Evolutionary conservation across 2,113 vertebrate species (phyloP).

Genomic region (Myotis yumanensis): DNA sequence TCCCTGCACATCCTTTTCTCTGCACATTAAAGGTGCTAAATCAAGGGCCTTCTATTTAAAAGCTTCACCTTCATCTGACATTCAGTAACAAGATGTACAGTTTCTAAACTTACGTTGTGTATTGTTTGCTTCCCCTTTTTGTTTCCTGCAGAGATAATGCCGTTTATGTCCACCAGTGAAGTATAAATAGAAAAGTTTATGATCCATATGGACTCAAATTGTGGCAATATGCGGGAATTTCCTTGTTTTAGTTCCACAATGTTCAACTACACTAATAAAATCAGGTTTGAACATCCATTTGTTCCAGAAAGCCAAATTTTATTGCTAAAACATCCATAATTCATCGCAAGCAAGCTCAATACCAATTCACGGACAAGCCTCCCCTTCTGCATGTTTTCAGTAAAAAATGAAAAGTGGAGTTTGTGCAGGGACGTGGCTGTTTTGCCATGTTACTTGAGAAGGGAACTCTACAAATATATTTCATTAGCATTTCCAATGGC

Average conservation of each 20-base stretch:
- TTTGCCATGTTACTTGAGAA: conserved; percentile 63
- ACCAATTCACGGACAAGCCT: conserved; percentile 68
- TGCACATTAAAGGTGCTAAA: conserved; percentile 84
- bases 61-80: conserved; percentile 85
- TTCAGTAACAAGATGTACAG: conserved; percentile 78
- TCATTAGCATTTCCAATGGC: conserved; percentile 72
- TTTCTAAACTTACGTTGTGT: conserved; percentile 79
- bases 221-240: conserved; percentile 81
- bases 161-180: conserved; percentile 75
- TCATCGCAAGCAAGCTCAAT: conserved; percentile 79
- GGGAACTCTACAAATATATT: conserved; percentile 70
- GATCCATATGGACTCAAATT: conserved; percentile 77
- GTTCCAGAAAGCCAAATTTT: conserved; percentile 81
- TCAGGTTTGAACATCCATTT: conserved; percentile 79
- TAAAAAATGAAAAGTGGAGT: conserved; percentile 47
- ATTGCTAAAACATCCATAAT: conserved; percentile 80
- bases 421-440: conserved; percentile 55
- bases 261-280: conserved; percentile 83
- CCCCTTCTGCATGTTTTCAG: conserved; percentile 64
- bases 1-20: conserved; percentile 75
- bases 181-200: conserved; percentile 81
- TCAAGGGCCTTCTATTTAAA: conserved; percentile 82
- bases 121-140: conserved; percentile 64
- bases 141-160: conserved; percentile 76
- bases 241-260: conserved; percentile 80